Evolutionary conservation across 2,888 invertebrate species (phyloP).

Genomic region (Eudasyphora cyanicolor): DNA sequence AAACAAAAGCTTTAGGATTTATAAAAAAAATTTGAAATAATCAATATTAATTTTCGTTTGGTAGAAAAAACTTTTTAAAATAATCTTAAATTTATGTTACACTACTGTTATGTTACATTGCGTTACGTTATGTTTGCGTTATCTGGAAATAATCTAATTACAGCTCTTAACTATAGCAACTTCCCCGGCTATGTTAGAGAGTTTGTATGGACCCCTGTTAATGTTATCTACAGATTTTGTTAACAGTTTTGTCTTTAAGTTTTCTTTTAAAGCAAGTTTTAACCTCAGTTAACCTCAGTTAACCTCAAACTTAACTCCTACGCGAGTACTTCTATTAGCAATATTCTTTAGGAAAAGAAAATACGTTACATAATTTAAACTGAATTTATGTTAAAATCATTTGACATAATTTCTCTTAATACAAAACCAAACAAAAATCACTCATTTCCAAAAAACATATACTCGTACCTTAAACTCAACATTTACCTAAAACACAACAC

Average conservation of each 20-base stretch:
- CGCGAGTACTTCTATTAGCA: conserved; percentile 71
- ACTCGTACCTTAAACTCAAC: conserved; percentile 53
- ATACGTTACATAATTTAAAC: conserved; percentile 5
- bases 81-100: neutral
- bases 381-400: conserved; percentile 12
- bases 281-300: neutral
- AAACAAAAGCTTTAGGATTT: conserved; percentile 5
- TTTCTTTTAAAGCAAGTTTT: neutral
- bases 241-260: neutral
- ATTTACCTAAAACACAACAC: conserved; percentile 51
- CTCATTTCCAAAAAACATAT: neutral
- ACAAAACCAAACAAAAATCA: neutral
- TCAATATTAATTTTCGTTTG: neutral
- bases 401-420: too few species aligned
- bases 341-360: conserved; percentile 64
- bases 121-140: too few species aligned
- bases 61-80: neutral
- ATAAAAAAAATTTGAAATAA: neutral
- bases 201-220: conserved; percentile 70
- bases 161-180: conserved; percentile 78
- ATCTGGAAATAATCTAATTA: neutral
- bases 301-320: conserved; percentile 6
- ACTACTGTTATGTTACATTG: neutral
- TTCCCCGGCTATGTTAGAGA: conserved; percentile 80
- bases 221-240: too few species aligned